Evolutionary conservation across 2,113 vertebrate species (phyloP).

Genomic region (Tupaia tana): DNA sequence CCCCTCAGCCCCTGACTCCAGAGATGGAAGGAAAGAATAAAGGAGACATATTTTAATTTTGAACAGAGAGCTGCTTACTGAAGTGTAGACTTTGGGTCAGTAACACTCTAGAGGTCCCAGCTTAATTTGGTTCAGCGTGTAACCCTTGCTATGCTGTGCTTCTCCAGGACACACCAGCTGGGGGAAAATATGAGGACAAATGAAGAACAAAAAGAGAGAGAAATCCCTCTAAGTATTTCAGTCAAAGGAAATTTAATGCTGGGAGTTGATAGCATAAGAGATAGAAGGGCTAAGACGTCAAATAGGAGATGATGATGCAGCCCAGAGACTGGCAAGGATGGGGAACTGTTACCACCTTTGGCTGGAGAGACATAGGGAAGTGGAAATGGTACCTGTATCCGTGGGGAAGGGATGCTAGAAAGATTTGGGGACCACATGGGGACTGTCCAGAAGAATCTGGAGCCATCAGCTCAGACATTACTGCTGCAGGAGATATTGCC

Average conservation of each 20-base stretch:
- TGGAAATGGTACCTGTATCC: background rate
- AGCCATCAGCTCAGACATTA: background rate
- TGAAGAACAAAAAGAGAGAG: background rate
- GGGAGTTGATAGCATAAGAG: background rate
- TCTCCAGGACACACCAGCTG: background rate
- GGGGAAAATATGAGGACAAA: background rate
- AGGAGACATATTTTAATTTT: conserved; percentile 21
- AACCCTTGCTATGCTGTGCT: conserved; percentile 19
- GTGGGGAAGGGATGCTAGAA: background rate
- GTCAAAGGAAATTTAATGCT: background rate
- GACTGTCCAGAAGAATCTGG: background rate
- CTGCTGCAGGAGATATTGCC: background rate
- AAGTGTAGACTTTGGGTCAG: background rate
- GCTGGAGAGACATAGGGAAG: background rate
- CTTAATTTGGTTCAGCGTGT: background rate
- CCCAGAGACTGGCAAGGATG: background rate
- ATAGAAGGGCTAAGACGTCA: background rate
- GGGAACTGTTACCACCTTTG: background rate
- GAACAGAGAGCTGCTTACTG: conserved; percentile 1
- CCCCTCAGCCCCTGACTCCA: conserved; percentile 51
- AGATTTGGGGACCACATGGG: background rate
- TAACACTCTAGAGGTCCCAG: too few relatives aligned
- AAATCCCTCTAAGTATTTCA: background rate
- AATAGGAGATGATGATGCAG: background rate
- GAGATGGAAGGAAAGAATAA: background rate